Evolutionary conservation across 2,113 vertebrate species (phyloP).

Genomic region (Sarotherodon lohbergeri): DNA sequence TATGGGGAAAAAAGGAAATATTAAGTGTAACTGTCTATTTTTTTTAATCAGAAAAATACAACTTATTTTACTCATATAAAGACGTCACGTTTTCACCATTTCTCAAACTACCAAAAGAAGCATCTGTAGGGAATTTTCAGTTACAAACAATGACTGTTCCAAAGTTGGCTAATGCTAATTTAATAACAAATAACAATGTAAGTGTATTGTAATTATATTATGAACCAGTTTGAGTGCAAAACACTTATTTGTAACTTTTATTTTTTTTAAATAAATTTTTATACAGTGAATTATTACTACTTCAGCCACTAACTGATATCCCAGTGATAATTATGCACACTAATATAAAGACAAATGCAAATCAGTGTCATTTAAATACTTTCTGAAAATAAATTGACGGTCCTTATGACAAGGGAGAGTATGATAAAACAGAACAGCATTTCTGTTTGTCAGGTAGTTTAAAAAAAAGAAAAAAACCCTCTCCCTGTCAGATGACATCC

Average conservation of each 20-base stretch:
- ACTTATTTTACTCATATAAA: neutral
- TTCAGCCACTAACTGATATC: neutral
- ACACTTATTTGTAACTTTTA: neutral
- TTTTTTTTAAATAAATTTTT: neutral
- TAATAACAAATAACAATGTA: neutral
- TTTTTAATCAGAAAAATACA: neutral
- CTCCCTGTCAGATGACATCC: constrained; percentile 75
- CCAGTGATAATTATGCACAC: neutral
- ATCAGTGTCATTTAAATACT: neutral
- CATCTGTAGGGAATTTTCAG: neutral
- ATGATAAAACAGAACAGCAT: neutral
- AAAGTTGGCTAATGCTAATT: neutral
- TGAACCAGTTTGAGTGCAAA: neutral
- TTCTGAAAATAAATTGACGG: neutral
- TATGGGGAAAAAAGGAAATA: neutral
- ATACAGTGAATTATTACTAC: neutral
- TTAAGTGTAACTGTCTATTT: neutral
- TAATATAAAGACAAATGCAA: neutral
- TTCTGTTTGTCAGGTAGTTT: constrained; percentile 69
- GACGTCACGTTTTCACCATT: neutral
- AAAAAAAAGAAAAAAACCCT: constrained; percentile 32
- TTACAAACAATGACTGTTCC: neutral
- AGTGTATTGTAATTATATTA: neutral
- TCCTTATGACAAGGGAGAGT: neutral
- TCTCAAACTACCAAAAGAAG: neutral